phyloP scores from a whole-genome alignment of 2,888 invertebrate genomes.

The Archaeoteleia sp. region DNA sequence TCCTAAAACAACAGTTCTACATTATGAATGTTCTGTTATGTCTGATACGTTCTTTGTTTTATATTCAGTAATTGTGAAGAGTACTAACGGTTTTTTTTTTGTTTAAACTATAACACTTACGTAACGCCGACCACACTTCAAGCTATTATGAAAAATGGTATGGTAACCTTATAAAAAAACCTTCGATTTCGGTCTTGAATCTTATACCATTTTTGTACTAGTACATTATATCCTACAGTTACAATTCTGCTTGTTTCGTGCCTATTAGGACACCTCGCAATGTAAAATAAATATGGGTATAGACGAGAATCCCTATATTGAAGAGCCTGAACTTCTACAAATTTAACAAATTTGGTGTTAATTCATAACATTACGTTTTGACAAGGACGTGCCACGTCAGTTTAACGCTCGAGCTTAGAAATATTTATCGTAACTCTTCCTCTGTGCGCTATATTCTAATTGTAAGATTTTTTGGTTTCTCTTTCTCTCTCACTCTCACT shows the following conservation, averaged over 20 bases:
- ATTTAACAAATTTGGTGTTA: conserved; percentile 55
- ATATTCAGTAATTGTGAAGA: conserved; percentile 54
- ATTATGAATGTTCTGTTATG: conserved; percentile 54
- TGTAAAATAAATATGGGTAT: conserved; percentile 52
- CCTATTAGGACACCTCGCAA: conserved; percentile 44
- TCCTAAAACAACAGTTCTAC: conserved; percentile 56
- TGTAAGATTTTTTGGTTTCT: conserved; percentile 22
- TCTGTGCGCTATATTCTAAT: conserved; percentile 52
- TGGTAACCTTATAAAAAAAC: conserved; percentile 54
- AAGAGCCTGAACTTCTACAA: conserved; percentile 54
- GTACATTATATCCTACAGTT: conserved; percentile 52
- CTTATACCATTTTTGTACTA: conserved; percentile 53
- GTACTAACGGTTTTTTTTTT: conserved; percentile 47
- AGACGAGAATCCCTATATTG: conserved; percentile 53
- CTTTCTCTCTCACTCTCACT: conserved; percentile 21
- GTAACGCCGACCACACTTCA: conserved; percentile 53
- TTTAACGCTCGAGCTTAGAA: conserved; percentile 52
- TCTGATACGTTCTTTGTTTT: conserved; percentile 55
- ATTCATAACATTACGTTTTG: conserved; percentile 53
- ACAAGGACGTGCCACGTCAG: conserved; percentile 54
- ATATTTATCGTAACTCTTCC: conserved; percentile 48
- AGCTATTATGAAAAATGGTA: conserved; percentile 52
- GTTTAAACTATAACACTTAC: conserved; percentile 54
- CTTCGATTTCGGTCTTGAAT: conserved; percentile 51
- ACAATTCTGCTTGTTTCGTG: conserved; percentile 46